phyloP scores from a whole-genome alignment of 1,140 invertebrate species.

The Ostrea edulis region DNA sequence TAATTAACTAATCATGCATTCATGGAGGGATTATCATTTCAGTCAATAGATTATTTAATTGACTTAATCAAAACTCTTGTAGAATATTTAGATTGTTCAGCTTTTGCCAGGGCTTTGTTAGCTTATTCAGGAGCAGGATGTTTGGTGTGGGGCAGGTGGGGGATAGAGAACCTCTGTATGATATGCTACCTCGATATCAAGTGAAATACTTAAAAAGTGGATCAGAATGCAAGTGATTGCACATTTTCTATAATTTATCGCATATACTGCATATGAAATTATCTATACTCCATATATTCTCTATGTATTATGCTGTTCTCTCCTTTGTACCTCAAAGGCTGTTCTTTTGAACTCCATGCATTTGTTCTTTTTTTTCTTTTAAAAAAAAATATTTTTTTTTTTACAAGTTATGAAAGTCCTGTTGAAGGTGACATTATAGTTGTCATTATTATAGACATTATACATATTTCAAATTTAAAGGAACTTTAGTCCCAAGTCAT shows the following conservation, averaged over 20 bases:
- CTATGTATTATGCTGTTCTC: background rate
- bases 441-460: background rate
- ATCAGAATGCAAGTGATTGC: too few species aligned
- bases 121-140: too few species aligned
- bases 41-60: background rate
- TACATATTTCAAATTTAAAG: background rate
- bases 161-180: too few species aligned
- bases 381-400: background rate
- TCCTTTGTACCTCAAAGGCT: background rate
- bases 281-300: background rate
- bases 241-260: background rate
- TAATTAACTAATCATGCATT: too few species aligned
- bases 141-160: background rate
- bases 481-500: conserved; percentile 30
- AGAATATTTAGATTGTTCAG: background rate
- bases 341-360: background rate
- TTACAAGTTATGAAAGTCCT: conserved; percentile 30
- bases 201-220: too few species aligned
- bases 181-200: too few species aligned
- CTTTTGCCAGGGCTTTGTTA: background rate
- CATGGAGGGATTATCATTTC: too few species aligned
- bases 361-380: background rate
- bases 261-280: background rate
- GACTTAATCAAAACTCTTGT: background rate
- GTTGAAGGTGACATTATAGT: background rate